Conservation (phyloP, 2,888 invertebrate genomes). For the Tachina lurida region DNA sequence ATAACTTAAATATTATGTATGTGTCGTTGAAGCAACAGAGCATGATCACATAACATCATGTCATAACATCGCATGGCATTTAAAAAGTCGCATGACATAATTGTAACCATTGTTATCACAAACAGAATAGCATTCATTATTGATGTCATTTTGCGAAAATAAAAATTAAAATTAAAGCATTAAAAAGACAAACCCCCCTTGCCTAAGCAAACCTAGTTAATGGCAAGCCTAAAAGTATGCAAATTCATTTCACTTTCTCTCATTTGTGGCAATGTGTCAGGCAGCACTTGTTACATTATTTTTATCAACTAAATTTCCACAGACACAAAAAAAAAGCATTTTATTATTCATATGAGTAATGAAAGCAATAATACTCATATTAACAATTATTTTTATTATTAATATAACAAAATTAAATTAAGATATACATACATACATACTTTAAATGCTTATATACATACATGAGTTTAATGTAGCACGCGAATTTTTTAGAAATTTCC, state of each 20-base stretch:
- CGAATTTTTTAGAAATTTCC: neutral
- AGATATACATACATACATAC: neutral
- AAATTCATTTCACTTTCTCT: slow-evolving; percentile 6
- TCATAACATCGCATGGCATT: neutral
- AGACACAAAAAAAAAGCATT: neutral
- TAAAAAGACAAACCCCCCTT: neutral
- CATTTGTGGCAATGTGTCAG: neutral
- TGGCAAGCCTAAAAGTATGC: slow-evolving; percentile 41
- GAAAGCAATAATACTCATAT: slow-evolving; percentile 9
- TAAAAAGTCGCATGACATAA: neutral
- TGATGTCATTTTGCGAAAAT: slow-evolving; percentile 21
- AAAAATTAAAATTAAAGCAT: neutral
- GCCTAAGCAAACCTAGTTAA: neutral
- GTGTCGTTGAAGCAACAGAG: too few relatives aligned
- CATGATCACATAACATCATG: neutral
- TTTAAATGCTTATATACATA: neutral
- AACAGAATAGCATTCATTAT: neutral
- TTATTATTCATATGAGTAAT: slow-evolving; percentile 12
- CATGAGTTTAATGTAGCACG: neutral
- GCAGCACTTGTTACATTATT: slow-evolving; percentile 45
- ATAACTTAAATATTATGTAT: too few relatives aligned
- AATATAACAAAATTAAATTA: slow-evolving; percentile 24
- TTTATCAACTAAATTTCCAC: neutral
- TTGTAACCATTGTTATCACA: neutral
- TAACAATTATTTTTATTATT: neutral